Conservation (phyloP, 2,113 vertebrate species). For the Clinocottus analis region DNA sequence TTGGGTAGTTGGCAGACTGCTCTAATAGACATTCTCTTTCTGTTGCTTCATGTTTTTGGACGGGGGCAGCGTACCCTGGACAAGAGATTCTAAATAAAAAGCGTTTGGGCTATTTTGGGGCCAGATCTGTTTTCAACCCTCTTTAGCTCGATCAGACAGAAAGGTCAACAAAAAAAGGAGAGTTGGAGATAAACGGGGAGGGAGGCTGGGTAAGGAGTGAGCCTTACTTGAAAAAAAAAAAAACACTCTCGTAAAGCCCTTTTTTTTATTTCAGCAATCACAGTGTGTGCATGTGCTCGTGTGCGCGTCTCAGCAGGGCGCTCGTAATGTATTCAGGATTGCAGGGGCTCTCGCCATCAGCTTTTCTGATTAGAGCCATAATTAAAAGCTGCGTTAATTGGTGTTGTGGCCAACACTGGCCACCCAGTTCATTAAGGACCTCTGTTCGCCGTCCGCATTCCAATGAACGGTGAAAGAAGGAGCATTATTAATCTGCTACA, state of each 20-base stretch:
- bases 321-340: slow-evolving; percentile 32
- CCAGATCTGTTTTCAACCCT: slow-evolving; percentile 54
- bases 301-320: slow-evolving; percentile 70
- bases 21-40: slow-evolving; percentile 81
- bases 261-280: slow-evolving; percentile 6
- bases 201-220: slow-evolving; percentile 20
- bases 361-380: slow-evolving; percentile 91
- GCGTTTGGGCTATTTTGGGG: slow-evolving; percentile 73
- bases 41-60: slow-evolving; percentile 84
- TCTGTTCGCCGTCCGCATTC: slow-evolving; percentile 63
- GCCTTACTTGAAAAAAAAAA: slow-evolving; percentile 35
- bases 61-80: slow-evolving; percentile 59
- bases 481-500: slow-evolving; percentile 87
- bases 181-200: slow-evolving; percentile 38
- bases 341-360: slow-evolving; percentile 87
- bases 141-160: slow-evolving; percentile 44
- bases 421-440: slow-evolving; percentile 88
- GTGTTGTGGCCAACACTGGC: slow-evolving; percentile 87
- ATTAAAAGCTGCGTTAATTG: slow-evolving; percentile 98
- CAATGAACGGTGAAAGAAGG: slow-evolving; percentile 81
- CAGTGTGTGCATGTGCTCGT: slow-evolving; percentile 16
- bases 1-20: slow-evolving; percentile 81
- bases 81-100: slow-evolving; percentile 75
- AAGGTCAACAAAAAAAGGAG: slow-evolving; percentile 44
- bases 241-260: slow-evolving; percentile 32